Conservation (phyloP, 53 echinoderm and acorn worm species). For the Zoroaster sp. region DNA sequence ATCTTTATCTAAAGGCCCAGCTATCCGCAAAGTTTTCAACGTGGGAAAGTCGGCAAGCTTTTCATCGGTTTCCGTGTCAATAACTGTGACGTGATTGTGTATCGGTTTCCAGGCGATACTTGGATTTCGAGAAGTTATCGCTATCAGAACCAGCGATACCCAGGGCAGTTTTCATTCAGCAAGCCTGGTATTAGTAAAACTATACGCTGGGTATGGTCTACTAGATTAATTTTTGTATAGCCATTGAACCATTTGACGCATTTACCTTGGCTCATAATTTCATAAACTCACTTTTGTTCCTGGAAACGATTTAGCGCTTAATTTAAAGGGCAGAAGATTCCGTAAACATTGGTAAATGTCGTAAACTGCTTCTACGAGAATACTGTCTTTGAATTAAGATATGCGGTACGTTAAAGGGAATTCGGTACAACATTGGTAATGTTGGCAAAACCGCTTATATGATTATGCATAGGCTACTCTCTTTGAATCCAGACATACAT, state of each 20-base stretch:
- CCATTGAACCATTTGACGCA: background rate
- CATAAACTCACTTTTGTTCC: too few relatives aligned
- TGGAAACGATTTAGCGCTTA: too few relatives aligned
- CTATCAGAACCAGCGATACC: background rate
- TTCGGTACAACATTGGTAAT: too few relatives aligned
- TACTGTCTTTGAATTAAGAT: too few relatives aligned
- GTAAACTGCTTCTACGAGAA: too few relatives aligned
- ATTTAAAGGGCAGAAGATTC: too few relatives aligned
- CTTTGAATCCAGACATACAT: too few relatives aligned
- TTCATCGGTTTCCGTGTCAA: slow-evolving; percentile 15
- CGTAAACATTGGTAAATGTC: too few relatives aligned
- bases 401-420: too few relatives aligned
- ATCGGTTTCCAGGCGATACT: background rate
- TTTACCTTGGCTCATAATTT: too few relatives aligned
- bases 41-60: background rate
- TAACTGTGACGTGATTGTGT: background rate
- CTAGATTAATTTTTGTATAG: background rate
- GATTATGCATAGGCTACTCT: too few relatives aligned
- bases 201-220: background rate
- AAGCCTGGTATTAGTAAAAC: background rate
- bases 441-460: too few relatives aligned
- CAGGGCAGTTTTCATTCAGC: background rate
- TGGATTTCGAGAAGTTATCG: background rate
- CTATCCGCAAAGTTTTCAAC: background rate
- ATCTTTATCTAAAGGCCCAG: background rate